These are phyloP conservation scores for Neocloeon triangulifer DNA, from an alignment of 1,140 invertebrate species.

Conservation along the genomic window DNA sequence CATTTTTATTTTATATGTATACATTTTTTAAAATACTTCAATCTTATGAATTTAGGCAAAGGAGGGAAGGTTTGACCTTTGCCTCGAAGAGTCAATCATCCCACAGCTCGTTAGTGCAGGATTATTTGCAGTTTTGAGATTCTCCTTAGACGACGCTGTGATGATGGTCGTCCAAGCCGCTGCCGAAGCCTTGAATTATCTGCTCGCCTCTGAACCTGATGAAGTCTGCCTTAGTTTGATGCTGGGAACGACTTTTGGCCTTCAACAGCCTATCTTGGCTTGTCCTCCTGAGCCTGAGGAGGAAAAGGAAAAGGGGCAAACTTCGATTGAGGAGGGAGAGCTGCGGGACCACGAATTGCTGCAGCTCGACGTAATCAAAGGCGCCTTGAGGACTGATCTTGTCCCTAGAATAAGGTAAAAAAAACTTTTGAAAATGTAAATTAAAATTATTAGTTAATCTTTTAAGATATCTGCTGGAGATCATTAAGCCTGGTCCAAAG, in stretches of 20 bases:
- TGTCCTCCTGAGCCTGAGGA: conserved; percentile 8
- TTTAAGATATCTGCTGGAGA: background rate
- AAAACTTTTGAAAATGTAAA: background rate
- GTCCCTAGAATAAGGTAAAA: conserved; percentile 13
- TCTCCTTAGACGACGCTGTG: conserved; percentile 19
- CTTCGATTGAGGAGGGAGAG: conserved; percentile 15
- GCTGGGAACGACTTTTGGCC: conserved; percentile 16
- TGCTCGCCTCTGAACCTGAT: conserved; percentile 3
- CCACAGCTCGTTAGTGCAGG: conserved; percentile 19
- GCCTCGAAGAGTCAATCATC: conserved; percentile 14
- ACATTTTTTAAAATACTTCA: background rate
- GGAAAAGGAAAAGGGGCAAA: conserved; percentile 7
- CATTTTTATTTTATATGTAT: background rate
- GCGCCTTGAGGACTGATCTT: conserved; percentile 18
- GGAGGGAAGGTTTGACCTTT: conserved; percentile 15
- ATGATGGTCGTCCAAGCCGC: background rate
- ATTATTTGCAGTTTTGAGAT: conserved; percentile 20
- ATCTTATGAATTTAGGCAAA: conserved; percentile 12
- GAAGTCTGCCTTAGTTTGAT: conserved; percentile 14
- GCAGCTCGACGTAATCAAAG: conserved; percentile 13
- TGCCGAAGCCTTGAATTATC: background rate
- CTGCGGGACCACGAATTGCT: conserved; percentile 20
- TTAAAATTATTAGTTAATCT: no score
- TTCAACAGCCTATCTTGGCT: conserved; percentile 13
- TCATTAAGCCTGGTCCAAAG: background rate